Evolutionary conservation across 1,140 invertebrate genomes (phyloP).

Genomic region (Amphibalanus amphitrite): DNA sequence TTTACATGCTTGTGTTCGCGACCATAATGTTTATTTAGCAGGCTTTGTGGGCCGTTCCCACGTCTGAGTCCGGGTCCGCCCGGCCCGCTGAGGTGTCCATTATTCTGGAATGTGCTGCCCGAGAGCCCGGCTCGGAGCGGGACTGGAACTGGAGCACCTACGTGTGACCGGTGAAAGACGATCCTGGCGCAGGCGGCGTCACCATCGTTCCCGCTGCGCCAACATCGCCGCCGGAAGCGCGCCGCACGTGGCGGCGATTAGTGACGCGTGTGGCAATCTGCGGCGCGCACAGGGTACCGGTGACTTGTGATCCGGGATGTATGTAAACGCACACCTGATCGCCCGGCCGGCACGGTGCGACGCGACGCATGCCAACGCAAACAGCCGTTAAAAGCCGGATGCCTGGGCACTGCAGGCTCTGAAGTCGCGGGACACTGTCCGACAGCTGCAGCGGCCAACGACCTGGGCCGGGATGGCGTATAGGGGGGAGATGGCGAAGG

Average conservation of each 20-base stretch:
- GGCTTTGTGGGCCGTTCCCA: background rate
- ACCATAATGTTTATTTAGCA: background rate
- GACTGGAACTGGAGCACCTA: no score
- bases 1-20: background rate
- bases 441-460: background rate
- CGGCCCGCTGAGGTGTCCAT: background rate
- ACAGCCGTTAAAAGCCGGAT: background rate
- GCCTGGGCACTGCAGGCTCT: no score
- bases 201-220: no score
- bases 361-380: background rate
- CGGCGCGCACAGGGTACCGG: no score
- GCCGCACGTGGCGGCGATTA: background rate
- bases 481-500: background rate
- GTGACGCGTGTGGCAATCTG: background rate
- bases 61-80: background rate
- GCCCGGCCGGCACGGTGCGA: background rate
- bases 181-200: background rate
- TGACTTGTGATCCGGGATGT: background rate
- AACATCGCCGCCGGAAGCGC: background rate
- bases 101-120: background rate
- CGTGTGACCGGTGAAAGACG: no score
- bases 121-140: background rate
- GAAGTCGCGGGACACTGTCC: no score
- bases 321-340: slow-evolving; percentile 1
- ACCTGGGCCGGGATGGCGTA: no score